Base-by-base conservation (phyloP, 2,797 vertebrate species). In the Sus cebifrons region DNA sequence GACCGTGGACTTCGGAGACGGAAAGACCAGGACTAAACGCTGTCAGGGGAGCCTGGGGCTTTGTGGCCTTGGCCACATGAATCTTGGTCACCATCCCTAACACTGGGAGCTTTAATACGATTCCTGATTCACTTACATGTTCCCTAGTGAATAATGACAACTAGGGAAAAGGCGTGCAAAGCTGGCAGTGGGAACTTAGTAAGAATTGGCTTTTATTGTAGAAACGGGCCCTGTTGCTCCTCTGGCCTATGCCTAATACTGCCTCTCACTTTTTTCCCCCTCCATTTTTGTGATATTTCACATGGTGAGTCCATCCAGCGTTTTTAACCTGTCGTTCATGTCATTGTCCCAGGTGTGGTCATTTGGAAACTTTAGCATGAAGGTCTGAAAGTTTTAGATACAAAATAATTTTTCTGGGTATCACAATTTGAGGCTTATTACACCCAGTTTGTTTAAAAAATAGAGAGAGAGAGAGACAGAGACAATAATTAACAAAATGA, bases 21-120 rank as follows among this genome's bases (percentile, higher is more conserved):
- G 62, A 71, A 79, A 60, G 32, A 52, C 49, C n/a, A 32, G 6
- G 4, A 62, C n/a, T 68, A 21, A 52, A 27, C 21, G 71, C 54
- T 52, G 5, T 65, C 11, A 32, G 71, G 25, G 58, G 52, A 0
- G 3, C 32, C 18, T 74, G n/a, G 0, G 0, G 7, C 23, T 40
- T 21, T 20, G 6, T 67, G 44, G 44, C 20, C 29, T 36, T 56
- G 89, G 58, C 89, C 29, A 0, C 40, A 44, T 71, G 58, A 23
- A n/a, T 54, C 17, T 12, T 77, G 23, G 56, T 32, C 84, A 88
- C 58, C 36, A 25, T 85, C 44, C 27, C 75, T 60, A 10, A 60
- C 23, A 54, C 62, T 25, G 29, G 52, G 21, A 81, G 20, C 25
- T 0, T 73, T 81, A 21, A 27, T 71, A 14, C 64, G 65, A 56